Conservation (phyloP, 2,888 invertebrate genomes). For the Sesia bembeciformis region DNA sequence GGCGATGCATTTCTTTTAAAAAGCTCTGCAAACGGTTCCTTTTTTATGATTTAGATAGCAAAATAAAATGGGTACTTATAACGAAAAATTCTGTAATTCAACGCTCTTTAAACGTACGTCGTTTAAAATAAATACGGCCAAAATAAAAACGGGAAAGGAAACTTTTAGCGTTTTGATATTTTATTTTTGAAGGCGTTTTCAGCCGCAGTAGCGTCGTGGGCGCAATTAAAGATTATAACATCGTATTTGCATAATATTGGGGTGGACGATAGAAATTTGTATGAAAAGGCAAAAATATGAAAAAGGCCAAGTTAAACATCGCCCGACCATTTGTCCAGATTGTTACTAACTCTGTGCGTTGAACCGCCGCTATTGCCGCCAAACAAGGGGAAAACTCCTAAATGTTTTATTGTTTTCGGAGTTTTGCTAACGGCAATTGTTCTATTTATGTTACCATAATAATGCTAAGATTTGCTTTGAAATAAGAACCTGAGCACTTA, state of each 20-base stretch:
- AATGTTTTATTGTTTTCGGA: no score
- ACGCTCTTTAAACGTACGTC: constrained; percentile 4
- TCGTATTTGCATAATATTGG: constrained; percentile 50
- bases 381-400: no score
- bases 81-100: neutral
- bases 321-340: constrained; percentile 16
- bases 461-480: no score
- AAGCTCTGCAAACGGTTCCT: no score
- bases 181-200: constrained; percentile 24
- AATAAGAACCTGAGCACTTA: no score
- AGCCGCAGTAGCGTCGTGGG: constrained; percentile 22
- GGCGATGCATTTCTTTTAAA: no score
- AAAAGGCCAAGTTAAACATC: constrained; percentile 13
- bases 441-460: no score
- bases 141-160: constrained; percentile 16
- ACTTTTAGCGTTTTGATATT: constrained; percentile 27
- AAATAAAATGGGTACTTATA: no score
- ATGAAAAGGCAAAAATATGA: constrained; percentile 25
- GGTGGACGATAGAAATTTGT: constrained; percentile 28
- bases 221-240: constrained; percentile 50
- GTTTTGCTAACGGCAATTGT: no score
- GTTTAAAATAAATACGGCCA: constrained; percentile 5
- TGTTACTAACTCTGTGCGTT: constrained; percentile 8
- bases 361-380: no score
- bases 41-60: no score